Percentiles rank a stretch among this genome's conserved stretches.
These are phyloP conservation scores for Triops cancriformis DNA, from an alignment of 1,140 invertebrate species.

Conservation along the genomic window DNA sequence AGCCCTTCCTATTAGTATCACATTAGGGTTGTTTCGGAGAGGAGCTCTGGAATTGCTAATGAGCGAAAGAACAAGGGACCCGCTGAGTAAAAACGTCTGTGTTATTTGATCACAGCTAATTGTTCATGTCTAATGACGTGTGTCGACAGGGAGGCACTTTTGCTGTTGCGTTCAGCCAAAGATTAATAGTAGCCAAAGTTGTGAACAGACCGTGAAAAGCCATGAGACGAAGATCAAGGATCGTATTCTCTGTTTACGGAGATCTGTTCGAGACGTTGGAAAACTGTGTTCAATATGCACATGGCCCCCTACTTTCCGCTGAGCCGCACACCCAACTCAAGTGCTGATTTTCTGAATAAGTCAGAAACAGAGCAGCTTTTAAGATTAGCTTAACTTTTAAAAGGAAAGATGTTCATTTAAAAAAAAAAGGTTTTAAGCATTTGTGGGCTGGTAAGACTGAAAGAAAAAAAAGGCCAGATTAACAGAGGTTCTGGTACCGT, in stretches of 20 bases:
- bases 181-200: neutral
- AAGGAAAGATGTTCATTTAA: neutral
- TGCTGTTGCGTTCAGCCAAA: neutral
- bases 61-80: neutral
- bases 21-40: neutral
- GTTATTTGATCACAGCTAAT: conserved; percentile 2
- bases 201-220: neutral
- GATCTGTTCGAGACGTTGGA: neutral
- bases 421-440: neutral
- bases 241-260: neutral
- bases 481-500: neutral
- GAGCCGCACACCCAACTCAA: neutral
- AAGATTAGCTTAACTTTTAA: conserved; percentile 1
- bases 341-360: neutral
- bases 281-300: neutral
- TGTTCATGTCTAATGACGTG: conserved; percentile 10
- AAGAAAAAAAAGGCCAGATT: neutral
- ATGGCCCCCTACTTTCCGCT: neutral
- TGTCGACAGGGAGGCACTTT: conserved; percentile 1
- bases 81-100: neutral
- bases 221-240: neutral
- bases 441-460: neutral
- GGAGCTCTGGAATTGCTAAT: neutral
- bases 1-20: neutral
- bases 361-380: neutral